These are phyloP conservation scores for Cheilosia pagana DNA, from an alignment of 2,888 invertebrate genomes.

Conservation along the genomic window DNA sequence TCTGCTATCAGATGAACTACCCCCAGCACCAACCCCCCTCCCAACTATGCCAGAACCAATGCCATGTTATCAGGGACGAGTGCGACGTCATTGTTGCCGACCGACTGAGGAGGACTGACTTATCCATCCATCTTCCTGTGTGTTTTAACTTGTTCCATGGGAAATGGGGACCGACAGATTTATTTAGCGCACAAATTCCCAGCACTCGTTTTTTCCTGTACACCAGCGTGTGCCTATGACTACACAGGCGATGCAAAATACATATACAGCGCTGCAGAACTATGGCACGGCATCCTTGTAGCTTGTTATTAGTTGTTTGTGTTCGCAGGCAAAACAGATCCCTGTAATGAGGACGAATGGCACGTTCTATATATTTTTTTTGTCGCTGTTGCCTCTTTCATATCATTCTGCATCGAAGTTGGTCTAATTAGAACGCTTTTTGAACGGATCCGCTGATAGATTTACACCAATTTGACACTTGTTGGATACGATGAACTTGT, in stretches of 20 bases:
- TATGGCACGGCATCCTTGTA: conserved; percentile 43
- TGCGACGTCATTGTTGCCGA: conserved; percentile 68
- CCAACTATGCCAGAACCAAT: conserved; percentile 32
- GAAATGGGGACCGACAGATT: conserved; percentile 66
- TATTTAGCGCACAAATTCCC: conserved; percentile 69
- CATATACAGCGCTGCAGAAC: conserved; percentile 12
- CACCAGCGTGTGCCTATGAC: conserved; percentile 32
- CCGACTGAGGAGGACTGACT: conserved; percentile 35
- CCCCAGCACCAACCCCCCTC: too few species aligned
- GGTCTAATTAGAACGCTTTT: conserved; percentile 64
- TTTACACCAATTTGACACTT: conserved; percentile 65
- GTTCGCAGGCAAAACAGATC: conserved; percentile 46
- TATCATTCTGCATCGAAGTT: conserved; percentile 46
- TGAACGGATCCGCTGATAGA: conserved; percentile 33
- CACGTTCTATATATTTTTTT: background rate
- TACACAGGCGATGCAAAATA: background rate
- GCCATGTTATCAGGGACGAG: conserved; percentile 68
- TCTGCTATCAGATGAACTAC: conserved; percentile 7
- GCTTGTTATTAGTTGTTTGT: conserved; percentile 55
- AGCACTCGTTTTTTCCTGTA: conserved; percentile 28
- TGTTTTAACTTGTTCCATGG: conserved; percentile 57
- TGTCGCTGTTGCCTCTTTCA: background rate
- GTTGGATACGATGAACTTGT: conserved; percentile 41
- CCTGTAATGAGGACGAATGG: conserved; percentile 43
- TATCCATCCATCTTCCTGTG: conserved; percentile 54